Percentiles rank a stretch among this genome's conserved stretches.
Evolutionary conservation across 2,113 vertebrate genomes (phyloP).

Genomic region (Chaenogobius annularis): DNA sequence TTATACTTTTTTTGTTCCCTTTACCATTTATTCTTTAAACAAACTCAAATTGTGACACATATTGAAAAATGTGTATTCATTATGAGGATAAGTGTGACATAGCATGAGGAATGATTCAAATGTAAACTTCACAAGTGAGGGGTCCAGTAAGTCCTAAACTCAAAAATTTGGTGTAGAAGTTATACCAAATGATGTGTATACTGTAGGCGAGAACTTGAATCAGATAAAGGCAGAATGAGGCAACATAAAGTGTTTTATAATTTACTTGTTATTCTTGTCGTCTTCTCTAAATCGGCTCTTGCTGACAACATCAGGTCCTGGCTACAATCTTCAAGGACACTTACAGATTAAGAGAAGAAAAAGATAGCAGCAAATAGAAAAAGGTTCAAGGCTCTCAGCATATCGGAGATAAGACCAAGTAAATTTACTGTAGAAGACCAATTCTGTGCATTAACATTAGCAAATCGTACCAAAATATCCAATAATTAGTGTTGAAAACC

Average conservation of each 20-base stretch:
- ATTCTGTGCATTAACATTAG: neutral
- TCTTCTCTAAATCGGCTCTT: neutral
- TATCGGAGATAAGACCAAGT: neutral
- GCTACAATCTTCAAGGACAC: constrained; percentile 1
- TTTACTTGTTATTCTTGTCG: neutral
- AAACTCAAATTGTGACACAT: no score
- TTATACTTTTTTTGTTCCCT: neutral
- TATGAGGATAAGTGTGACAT: no score
- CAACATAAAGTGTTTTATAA: neutral
- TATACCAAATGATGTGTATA: no score
- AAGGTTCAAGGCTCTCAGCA: neutral
- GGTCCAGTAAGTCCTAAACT: neutral
- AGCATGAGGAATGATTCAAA: neutral
- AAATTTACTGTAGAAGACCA: neutral
- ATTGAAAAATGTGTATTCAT: no score
- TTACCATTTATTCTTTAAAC: neutral
- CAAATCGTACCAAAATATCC: neutral
- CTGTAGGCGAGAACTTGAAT: no score
- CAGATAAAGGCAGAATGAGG: neutral
- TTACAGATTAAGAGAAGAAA: constrained; percentile 1
- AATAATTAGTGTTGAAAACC: neutral
- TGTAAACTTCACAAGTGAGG: neutral
- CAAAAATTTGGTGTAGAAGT: neutral
- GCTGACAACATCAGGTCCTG: constrained; percentile 2
- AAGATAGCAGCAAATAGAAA: constrained; percentile 1